Evolutionary conservation across 2,113 vertebrate genomes (phyloP).

Genomic region (Lipophrys pholis): DNA sequence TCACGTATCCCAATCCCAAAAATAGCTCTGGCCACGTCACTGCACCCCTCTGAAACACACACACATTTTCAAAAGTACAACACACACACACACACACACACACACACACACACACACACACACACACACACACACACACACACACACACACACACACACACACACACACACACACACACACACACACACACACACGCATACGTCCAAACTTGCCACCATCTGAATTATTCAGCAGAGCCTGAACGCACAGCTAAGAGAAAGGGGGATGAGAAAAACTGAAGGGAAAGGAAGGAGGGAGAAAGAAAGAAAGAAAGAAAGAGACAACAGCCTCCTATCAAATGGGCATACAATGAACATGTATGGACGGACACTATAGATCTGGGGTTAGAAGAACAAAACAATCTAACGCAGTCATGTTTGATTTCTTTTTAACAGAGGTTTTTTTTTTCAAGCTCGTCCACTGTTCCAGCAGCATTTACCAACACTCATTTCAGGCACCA

Average conservation of each 20-base stretch:
- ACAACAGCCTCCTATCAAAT: background rate
- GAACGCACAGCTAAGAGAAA: conserved; percentile 63
- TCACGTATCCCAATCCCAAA: conserved; percentile 62
- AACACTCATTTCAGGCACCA: too few species aligned
- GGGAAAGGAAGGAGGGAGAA: background rate
- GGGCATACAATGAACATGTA: background rate
- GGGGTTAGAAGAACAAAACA: background rate
- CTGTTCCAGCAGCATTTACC: too few species aligned
- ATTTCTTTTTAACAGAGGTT: too few species aligned
- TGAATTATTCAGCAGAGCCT: conserved; percentile 73
- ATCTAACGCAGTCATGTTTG: too few species aligned
- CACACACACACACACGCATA: conserved; percentile 14
- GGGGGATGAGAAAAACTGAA: conserved; percentile 44
- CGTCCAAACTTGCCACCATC: conserved; percentile 55
- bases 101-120: background rate
- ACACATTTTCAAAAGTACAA: conserved; percentile 13
- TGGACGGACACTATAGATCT: background rate
- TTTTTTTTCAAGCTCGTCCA: too few species aligned
- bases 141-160: conserved; percentile 25
- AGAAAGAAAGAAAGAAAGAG: conserved; percentile 18
- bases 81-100: conserved; percentile 24
- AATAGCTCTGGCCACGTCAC: conserved; percentile 69
- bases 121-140: conserved; percentile 5
- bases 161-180: background rate
- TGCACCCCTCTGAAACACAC: background rate